phyloP scores from a whole-genome alignment of 1,140 invertebrate genomes.

The Augochlora pura region DNA sequence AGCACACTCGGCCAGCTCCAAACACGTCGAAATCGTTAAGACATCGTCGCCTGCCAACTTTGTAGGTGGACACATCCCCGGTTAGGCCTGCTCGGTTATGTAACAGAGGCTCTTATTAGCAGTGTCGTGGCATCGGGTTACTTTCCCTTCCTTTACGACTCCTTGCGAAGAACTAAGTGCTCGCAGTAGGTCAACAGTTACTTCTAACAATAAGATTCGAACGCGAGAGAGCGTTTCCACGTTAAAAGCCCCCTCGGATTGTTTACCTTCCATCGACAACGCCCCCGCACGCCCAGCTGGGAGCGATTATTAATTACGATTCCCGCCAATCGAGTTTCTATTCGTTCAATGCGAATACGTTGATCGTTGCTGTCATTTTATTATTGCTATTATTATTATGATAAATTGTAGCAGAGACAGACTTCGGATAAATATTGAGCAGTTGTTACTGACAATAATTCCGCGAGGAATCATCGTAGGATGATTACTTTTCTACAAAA shows the following conservation, averaged over 20 bases:
- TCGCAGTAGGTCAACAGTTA: slow-evolving; percentile 22
- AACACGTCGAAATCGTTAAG: not conserved
- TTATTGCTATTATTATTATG: too few relatives aligned
- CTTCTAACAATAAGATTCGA: slow-evolving; percentile 25
- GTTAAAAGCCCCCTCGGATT: slow-evolving; percentile 11
- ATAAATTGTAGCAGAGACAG: too few relatives aligned
- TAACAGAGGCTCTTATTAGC: slow-evolving; percentile 65
- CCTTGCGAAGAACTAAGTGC: slow-evolving; percentile 51
- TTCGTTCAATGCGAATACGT: too few relatives aligned
- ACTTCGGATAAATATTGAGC: too few relatives aligned
- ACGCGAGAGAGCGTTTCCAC: slow-evolving; percentile 20
- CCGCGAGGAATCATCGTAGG: too few relatives aligned
- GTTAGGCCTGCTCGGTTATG: slow-evolving; percentile 65
- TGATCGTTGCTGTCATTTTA: too few relatives aligned
- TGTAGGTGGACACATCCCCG: slow-evolving; percentile 67
- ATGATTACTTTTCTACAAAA: too few relatives aligned
- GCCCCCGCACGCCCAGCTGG: not conserved
- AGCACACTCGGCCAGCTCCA: not conserved
- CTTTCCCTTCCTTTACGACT: slow-evolving; percentile 80
- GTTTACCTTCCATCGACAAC: slow-evolving; percentile 27
- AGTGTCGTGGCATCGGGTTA: slow-evolving; percentile 58
- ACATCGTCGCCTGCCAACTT: slow-evolving; percentile 14
- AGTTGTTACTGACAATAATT: too few relatives aligned
- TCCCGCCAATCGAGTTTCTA: not conserved
- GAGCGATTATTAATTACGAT: not conserved